Percentiles rank a stretch among this genome's conserved stretches.
Conservation (phyloP, 2,888 invertebrate genomes). For the Napeogenes inachia region DNA sequence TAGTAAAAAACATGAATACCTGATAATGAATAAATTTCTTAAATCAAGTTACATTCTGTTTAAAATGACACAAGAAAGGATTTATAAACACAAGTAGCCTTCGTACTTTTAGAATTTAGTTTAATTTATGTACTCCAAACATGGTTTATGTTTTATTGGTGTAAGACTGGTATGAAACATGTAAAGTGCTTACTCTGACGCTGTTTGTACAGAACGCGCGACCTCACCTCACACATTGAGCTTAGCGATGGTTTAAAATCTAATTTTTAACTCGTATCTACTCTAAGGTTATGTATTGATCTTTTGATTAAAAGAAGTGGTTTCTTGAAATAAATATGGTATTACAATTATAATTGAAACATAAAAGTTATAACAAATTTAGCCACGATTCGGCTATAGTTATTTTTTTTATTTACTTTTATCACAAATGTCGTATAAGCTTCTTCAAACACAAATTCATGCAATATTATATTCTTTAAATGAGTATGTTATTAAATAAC, state of each 20-base stretch:
- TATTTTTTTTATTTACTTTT: too few relatives aligned
- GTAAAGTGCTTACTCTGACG: conserved; percentile 15
- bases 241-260: neutral
- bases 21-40: too few relatives aligned
- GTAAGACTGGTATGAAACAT: conserved; percentile 3
- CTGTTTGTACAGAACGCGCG: conserved; percentile 54
- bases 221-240: conserved; percentile 33
- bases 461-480: conserved; percentile 16
- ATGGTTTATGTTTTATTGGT: conserved; percentile 18
- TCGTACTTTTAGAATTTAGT: conserved; percentile 5
- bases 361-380: too few relatives aligned
- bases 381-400: too few relatives aligned
- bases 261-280: too few relatives aligned
- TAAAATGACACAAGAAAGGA: neutral
- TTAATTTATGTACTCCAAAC: conserved; percentile 19
- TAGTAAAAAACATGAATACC: neutral
- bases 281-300: too few relatives aligned
- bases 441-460: conserved; percentile 32
- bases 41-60: too few relatives aligned
- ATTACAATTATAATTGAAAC: too few relatives aligned
- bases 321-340: too few relatives aligned
- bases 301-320: too few relatives aligned
- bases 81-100: neutral
- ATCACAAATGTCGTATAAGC: neutral
- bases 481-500: conserved; percentile 4